These are phyloP conservation scores for sheep (Ovis aries) DNA, from an alignment of 2,113 vertebrate genomes.

Conservation along the genomic window DNA sequence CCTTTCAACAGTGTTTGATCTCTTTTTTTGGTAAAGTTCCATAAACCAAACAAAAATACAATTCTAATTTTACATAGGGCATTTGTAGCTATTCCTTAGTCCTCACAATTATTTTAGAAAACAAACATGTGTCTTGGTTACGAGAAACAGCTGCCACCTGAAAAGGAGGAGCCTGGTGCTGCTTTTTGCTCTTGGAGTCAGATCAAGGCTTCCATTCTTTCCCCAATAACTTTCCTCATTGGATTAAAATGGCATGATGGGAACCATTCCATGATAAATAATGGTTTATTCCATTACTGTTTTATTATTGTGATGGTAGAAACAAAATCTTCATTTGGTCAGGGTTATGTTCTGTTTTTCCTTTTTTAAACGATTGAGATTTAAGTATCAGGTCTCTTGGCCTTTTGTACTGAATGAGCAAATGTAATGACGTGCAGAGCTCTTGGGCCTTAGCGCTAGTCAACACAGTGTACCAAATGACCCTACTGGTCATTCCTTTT, in stretches of 20 bases:
- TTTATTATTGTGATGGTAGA: not conserved
- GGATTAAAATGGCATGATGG: not conserved
- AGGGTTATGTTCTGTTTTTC: not conserved
- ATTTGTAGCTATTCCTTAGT: conserved; percentile 6
- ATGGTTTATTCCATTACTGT: not conserved
- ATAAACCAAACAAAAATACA: conserved; percentile 18
- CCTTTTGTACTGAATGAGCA: not conserved
- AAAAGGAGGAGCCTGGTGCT: no score
- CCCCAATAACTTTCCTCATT: not conserved
- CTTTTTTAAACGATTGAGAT: not conserved
- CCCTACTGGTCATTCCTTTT: accelerated
- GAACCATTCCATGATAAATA: not conserved
- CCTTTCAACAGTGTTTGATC: not conserved
- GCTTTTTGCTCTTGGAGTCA: not conserved
- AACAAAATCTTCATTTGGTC: not conserved
- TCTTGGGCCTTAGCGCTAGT: not conserved
- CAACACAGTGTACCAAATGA: not conserved
- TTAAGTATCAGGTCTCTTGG: not conserved
- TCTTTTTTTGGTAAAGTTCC: not conserved
- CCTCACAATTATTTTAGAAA: conserved; percentile 24
- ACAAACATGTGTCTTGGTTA: not conserved
- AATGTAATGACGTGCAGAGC: not conserved
- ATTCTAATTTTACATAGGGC: conserved; percentile 41
- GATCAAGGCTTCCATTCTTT: not conserved
- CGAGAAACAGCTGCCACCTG: conserved; percentile 10